Evolutionary conservation across 2,797 vertebrate species (phyloP).

Genomic region (Benthosema pterotum): DNA sequence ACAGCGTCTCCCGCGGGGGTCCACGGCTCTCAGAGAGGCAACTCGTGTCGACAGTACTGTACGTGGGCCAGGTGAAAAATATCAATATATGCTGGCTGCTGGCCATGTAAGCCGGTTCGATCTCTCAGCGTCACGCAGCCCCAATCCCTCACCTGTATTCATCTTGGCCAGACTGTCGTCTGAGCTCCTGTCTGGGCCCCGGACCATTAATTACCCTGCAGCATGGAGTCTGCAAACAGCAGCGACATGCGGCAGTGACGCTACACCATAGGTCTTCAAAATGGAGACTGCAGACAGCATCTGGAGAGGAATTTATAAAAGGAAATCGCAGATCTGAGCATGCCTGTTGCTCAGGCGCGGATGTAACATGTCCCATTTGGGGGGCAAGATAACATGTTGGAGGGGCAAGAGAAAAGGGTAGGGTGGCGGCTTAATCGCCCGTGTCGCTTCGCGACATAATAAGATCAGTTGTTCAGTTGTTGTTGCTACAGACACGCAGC

Average conservation of each 20-base stretch:
- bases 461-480: no score
- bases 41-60: slow-evolving; percentile 45
- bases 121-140: slow-evolving; percentile 55
- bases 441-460: no score
- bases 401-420: no score
- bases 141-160: slow-evolving; percentile 76
- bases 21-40: slow-evolving; percentile 48
- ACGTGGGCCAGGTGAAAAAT: slow-evolving; percentile 69
- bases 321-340: slow-evolving; percentile 21
- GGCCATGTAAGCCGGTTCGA: slow-evolving; percentile 75
- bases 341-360: no score
- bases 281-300: slow-evolving; percentile 69
- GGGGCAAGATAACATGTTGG: no score
- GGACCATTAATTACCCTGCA: slow-evolving; percentile 75
- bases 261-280: slow-evolving; percentile 25
- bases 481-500: no score
- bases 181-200: slow-evolving; percentile 53
- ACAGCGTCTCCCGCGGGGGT: slow-evolving; percentile 19
- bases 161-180: slow-evolving; percentile 65
- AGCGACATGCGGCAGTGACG: slow-evolving; percentile 38
- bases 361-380: no score
- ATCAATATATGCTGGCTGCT: slow-evolving; percentile 74
- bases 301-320: no score
- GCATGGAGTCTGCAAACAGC: slow-evolving; percentile 56
- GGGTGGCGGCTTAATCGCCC: no score